A percentile compares a stretch with the other conserved stretches of the same genome.
Conservation (phyloP, 2,797 vertebrate genomes). For the Cynodonichthys magdalenae region DNA sequence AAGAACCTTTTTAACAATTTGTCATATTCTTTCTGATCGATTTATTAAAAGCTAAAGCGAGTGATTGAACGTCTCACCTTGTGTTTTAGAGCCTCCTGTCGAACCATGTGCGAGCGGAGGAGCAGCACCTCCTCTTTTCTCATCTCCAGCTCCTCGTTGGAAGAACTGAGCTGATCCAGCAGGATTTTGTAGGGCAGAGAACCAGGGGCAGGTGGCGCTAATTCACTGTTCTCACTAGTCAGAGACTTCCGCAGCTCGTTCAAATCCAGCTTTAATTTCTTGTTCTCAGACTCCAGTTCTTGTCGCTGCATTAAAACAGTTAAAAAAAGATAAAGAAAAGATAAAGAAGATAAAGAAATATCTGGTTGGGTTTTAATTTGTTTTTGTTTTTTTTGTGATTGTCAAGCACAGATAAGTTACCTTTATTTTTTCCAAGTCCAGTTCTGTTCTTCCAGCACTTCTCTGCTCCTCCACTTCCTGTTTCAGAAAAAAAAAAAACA, state of each 20-base stretch:
- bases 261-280: conserved; percentile 92
- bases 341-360: no score
- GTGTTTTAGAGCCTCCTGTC: conserved; percentile 89
- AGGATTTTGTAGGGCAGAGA: conserved; percentile 88
- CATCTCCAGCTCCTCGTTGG: conserved; percentile 93
- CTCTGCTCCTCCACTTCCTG: conserved; percentile 86
- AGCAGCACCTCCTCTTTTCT: conserved; percentile 97
- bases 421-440: conserved; percentile 95
- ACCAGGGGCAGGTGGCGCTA: conserved; percentile 82
- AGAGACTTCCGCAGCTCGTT: conserved; percentile 89
- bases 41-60: background rate
- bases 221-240: conserved; percentile 76
- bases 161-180: conserved; percentile 90
- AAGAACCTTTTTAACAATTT: background rate
- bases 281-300: conserved; percentile 95
- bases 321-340: background rate
- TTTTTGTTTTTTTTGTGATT: background rate
- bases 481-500: conserved; percentile 48
- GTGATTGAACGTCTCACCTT: conserved; percentile 78
- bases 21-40: background rate
- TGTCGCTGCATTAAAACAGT: conserved; percentile 83
- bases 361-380: background rate
- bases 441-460: conserved; percentile 85
- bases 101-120: conserved; percentile 92
- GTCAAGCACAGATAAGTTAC: conserved; percentile 62